Conservation (phyloP, 2,888 invertebrate species). For the Timandra comae region DNA sequence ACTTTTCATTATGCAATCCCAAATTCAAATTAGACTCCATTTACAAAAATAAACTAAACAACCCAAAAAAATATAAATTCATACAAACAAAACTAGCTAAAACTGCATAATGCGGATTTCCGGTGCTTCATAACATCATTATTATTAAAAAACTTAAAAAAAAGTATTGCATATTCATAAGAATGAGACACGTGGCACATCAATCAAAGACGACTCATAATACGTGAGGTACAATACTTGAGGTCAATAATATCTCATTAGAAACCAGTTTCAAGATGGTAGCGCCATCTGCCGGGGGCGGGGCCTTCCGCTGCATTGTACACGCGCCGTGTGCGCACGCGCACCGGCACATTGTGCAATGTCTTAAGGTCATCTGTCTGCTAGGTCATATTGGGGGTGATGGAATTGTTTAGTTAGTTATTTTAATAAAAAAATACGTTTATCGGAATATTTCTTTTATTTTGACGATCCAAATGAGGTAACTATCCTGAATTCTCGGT, state of each 20-base stretch:
- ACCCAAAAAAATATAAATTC: too few relatives aligned
- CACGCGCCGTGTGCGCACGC: conserved; percentile 57
- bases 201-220: conserved; percentile 29
- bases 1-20: too few relatives aligned
- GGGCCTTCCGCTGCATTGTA: conserved; percentile 73
- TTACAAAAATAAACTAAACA: too few relatives aligned
- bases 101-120: too few relatives aligned
- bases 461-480: too few relatives aligned
- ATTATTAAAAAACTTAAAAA: conserved; percentile 6
- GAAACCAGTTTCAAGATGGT: conserved; percentile 53
- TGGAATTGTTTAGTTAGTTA: too few relatives aligned
- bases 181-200: conserved; percentile 33
- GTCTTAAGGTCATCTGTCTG: conserved; percentile 20
- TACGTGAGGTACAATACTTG: conserved; percentile 30
- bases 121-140: too few relatives aligned
- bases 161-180: conserved; percentile 21
- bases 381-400: conserved; percentile 15
- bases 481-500: too few relatives aligned
- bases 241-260: conserved; percentile 57
- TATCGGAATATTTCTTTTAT: too few relatives aligned
- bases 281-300: conserved; percentile 64
- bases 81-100: too few relatives aligned
- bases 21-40: too few relatives aligned
- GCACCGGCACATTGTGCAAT: conserved; percentile 29
- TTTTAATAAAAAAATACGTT: too few relatives aligned